phyloP scores from a whole-genome alignment of 2,888 invertebrate species.

The Seira musarum region DNA sequence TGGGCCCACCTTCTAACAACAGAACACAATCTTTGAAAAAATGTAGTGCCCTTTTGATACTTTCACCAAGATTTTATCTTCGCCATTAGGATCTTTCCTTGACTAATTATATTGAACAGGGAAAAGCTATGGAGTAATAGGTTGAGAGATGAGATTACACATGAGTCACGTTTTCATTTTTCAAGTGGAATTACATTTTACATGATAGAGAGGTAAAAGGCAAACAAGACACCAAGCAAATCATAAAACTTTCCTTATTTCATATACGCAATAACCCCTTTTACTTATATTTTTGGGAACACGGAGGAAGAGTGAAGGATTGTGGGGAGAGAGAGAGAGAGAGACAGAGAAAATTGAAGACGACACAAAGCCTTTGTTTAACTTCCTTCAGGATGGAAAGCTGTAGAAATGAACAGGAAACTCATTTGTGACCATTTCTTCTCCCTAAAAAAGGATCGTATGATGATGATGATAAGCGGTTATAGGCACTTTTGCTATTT shows the following conservation, averaged over 20 bases:
- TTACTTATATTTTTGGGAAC: background rate
- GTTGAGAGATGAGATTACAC: conserved; percentile 15
- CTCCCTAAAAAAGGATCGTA: background rate
- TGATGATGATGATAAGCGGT: background rate
- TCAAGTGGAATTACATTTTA: background rate
- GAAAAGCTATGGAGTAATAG: background rate
- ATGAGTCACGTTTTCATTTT: conserved; percentile 10
- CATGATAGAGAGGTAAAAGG: conserved; percentile 2
- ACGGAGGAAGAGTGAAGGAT: background rate
- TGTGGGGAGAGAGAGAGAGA: too few species aligned
- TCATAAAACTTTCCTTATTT: background rate
- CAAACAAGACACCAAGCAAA: background rate
- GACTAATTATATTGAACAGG: conserved; percentile 32
- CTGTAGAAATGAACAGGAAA: conserved; percentile 12
- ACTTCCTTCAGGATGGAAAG: background rate
- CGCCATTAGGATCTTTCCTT: background rate
- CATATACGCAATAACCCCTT: background rate
- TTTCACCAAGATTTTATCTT: conserved; percentile 24
- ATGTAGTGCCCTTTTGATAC: conserved; percentile 6
- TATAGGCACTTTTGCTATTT: background rate
- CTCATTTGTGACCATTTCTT: conserved; percentile 17
- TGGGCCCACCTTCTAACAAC: conserved; percentile 12
- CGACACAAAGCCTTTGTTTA: conserved; percentile 5
- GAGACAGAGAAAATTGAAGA: conserved; percentile 7
- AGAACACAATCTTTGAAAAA: background rate